Conservation (phyloP, 2,113 vertebrate species). For the Tychaedon coryphoeus region DNA sequence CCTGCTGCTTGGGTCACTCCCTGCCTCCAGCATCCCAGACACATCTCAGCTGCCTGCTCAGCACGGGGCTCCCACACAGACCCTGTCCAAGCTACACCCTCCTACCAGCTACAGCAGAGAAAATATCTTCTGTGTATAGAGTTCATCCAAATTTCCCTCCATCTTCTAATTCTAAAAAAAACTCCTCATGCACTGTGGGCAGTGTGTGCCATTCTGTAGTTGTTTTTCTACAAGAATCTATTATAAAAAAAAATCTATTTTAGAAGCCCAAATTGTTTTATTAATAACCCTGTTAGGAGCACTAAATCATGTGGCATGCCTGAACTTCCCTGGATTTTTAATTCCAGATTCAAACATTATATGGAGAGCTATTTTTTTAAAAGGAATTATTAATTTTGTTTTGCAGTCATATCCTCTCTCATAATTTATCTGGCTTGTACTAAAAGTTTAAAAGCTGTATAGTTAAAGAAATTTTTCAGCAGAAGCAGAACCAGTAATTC, state of each 20-base stretch:
- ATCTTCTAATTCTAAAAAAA: not conserved
- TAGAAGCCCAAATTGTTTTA: not conserved
- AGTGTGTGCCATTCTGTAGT: not conserved
- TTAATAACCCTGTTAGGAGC: not conserved
- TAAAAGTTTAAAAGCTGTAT: not conserved
- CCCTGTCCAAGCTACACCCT: not conserved
- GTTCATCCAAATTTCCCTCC: not conserved
- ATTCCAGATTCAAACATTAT: not conserved
- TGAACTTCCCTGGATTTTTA: not conserved
- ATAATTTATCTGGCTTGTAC: not conserved
- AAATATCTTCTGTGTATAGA: not conserved
- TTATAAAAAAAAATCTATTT: not conserved
- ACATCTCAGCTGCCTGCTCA: not conserved
- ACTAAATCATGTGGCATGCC: not conserved
- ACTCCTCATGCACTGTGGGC: not conserved
- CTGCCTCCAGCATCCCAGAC: not conserved
- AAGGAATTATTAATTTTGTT: not conserved
- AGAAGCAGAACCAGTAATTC: not conserved
- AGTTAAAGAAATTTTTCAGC: not conserved
- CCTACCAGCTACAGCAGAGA: not conserved
- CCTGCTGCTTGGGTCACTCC: accelerated
- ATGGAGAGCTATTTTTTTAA: not conserved
- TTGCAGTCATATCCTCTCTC: not conserved
- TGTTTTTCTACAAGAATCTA: not conserved
- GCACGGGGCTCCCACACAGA: accelerated